Evolutionary conservation across 2,888 invertebrate genomes (phyloP), one percentile per base, ranked within the genome.

Genomic region (Mylabris sibirica): DNA sequence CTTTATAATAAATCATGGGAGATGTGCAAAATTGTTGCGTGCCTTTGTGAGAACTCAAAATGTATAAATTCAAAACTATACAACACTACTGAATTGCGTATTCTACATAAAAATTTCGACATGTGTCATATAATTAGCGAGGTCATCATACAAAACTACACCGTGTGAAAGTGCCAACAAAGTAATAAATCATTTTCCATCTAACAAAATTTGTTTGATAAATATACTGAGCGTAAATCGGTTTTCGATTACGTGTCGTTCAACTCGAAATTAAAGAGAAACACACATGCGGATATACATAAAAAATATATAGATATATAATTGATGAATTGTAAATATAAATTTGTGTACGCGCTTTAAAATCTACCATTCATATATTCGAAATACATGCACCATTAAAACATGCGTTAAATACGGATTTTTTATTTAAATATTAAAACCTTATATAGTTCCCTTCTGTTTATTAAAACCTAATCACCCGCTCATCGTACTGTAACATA

Each of bases 401-500:
- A 26, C 70, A 70, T 71, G 71, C 71, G 59, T 60, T 63, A 68
- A 66, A 57, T 60, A 68, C 35, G 62, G 53, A 57, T 12, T 24
- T 24, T 69, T 24, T 66, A 59, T 61, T 35, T 61, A 67, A 70
- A 67, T 61, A 57, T 64, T 57, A 64, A 67, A 67, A 65, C 67
- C 65, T 70, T 65, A 57, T 59, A 59, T 68, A 59, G 26, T 65
- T 63, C 60, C 63, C 65, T 63, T 65, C 68, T 65, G 22, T 53
- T 22, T 22, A 64, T 69, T 63, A 68, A 62, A 68, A 60, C 35
- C 53, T 67, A 67, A 70, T 67, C 67, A 70, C 65, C 67, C 70
- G 70, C 69, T 67, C 65, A 70, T 67, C 65, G 67, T 70, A 70
- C 70, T 70, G 70, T 68, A 70, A 70, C 65, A 70, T 65, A 70